Conservation (phyloP, 2,888 invertebrate species). For the Leptura quadrifasciata region DNA sequence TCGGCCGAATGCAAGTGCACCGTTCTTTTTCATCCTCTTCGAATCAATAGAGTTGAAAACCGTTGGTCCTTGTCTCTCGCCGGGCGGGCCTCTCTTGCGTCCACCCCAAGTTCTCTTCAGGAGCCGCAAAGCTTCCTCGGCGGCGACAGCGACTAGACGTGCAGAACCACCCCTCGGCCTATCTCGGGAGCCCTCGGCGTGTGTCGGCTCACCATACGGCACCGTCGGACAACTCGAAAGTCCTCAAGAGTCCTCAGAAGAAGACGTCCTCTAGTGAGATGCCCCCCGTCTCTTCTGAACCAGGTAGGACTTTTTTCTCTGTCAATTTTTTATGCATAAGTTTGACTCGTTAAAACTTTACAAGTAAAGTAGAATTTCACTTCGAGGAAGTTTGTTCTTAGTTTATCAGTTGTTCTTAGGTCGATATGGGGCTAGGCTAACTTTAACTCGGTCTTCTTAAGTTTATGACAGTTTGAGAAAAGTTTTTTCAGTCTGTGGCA, state of each 20-base stretch:
- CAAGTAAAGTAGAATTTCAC: conserved; percentile 51
- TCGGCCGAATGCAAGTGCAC: conserved; percentile 43
- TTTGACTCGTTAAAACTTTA: conserved; percentile 53
- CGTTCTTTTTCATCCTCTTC: conserved; percentile 57
- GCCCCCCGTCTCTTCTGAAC: conserved; percentile 55
- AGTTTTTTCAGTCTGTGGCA: conserved; percentile 69
- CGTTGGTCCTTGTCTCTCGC: conserved; percentile 68
- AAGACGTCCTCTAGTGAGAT: conserved; percentile 43
- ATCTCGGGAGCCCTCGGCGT: conserved; percentile 65
- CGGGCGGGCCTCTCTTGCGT: conserved; percentile 71
- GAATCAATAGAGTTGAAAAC: conserved; percentile 65
- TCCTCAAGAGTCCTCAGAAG: conserved; percentile 38
- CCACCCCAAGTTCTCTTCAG: conserved; percentile 71
- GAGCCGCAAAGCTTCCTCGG: conserved; percentile 76
- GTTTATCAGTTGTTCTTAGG: conserved; percentile 52
- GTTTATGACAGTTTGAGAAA: conserved; percentile 72
- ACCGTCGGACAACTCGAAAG: conserved; percentile 31
- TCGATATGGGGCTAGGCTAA: conserved; percentile 33
- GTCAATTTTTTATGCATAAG: conserved; percentile 48
- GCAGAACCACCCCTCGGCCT: conserved; percentile 68
- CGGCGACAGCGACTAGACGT: conserved; percentile 75
- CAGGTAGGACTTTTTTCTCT: conserved; percentile 66
- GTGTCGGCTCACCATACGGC: conserved; percentile 39
- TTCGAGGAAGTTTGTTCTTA: conserved; percentile 48
- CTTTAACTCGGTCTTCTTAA: conserved; percentile 61